Evolutionary conservation across 2,113 vertebrate genomes (phyloP).

Genomic region (Spizaetus ornatus): DNA sequence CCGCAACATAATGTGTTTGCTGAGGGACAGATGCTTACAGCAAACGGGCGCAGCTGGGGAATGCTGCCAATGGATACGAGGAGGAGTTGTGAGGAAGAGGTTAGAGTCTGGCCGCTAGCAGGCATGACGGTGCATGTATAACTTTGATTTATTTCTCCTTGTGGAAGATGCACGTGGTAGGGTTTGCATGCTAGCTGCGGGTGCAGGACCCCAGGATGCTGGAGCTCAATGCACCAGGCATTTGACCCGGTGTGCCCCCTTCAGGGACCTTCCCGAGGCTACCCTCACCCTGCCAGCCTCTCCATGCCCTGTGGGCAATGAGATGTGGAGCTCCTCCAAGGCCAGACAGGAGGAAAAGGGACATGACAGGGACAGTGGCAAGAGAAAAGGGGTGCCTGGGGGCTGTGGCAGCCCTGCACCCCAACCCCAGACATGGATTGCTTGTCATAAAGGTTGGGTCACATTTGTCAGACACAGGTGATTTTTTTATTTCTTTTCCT

Average conservation of each 20-base stretch:
- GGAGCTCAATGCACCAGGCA: not conserved
- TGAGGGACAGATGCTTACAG: not conserved
- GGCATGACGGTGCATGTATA: fast-evolving
- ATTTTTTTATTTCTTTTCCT: not conserved
- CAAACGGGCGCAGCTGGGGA: not conserved
- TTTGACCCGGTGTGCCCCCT: not conserved
- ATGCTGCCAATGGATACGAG: fast-evolving
- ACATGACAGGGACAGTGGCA: not conserved
- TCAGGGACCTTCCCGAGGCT: not conserved
- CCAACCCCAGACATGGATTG: not conserved
- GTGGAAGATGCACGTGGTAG: not conserved
- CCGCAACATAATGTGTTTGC: not conserved
- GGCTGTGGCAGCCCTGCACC: not conserved
- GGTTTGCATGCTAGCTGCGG: not conserved
- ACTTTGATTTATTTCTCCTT: not conserved
- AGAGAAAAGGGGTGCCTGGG: not conserved
- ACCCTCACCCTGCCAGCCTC: not conserved
- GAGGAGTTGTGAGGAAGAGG: not conserved
- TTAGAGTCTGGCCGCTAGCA: not conserved
- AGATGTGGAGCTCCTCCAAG: not conserved
- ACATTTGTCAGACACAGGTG: not conserved
- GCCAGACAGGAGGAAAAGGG: not conserved
- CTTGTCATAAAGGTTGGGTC: not conserved
- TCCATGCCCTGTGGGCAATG: fast-evolving
- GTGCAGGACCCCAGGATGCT: not conserved